These are phyloP conservation scores for Natrix natrix DNA, from an alignment of 2,797 vertebrate genomes.

Conservation along the genomic window DNA sequence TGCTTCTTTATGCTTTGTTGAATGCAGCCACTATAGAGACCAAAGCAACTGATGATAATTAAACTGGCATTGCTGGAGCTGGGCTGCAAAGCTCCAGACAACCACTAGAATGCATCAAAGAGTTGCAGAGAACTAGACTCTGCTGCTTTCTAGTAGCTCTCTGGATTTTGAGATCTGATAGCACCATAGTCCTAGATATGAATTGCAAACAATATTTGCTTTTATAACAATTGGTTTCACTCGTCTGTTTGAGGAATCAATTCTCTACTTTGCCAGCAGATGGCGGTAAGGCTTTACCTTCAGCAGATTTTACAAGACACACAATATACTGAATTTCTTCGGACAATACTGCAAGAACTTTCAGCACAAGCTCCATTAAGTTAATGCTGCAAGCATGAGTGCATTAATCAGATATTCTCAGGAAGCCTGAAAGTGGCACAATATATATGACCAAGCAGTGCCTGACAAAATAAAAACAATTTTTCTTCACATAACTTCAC, in stretches of 20 bases:
- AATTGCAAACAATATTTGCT: not conserved
- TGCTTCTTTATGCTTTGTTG: not conserved
- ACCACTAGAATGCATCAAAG: not conserved
- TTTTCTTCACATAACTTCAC: not conserved
- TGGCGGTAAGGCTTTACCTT: constrained; percentile 46
- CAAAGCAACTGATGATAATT: not conserved
- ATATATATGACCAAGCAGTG: not conserved
- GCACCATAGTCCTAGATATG: not conserved
- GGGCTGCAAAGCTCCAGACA: not conserved
- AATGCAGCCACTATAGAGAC: not conserved
- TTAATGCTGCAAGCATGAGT: not conserved
- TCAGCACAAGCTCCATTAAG: not conserved
- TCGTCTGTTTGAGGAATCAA: not conserved
- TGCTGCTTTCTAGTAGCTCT: not conserved
- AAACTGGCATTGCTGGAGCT: not conserved
- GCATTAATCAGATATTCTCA: not conserved
- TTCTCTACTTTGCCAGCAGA: constrained; percentile 37
- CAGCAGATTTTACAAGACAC: not conserved
- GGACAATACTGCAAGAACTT: not conserved
- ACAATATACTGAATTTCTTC: not conserved
- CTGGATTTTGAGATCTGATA: not conserved
- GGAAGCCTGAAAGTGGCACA: not conserved
- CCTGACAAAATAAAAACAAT: not conserved
- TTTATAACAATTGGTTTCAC: not conserved
- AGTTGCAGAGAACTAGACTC: not conserved